phyloP scores from a whole-genome alignment of 2,797 vertebrate genomes.

The Myotis planiceps region DNA sequence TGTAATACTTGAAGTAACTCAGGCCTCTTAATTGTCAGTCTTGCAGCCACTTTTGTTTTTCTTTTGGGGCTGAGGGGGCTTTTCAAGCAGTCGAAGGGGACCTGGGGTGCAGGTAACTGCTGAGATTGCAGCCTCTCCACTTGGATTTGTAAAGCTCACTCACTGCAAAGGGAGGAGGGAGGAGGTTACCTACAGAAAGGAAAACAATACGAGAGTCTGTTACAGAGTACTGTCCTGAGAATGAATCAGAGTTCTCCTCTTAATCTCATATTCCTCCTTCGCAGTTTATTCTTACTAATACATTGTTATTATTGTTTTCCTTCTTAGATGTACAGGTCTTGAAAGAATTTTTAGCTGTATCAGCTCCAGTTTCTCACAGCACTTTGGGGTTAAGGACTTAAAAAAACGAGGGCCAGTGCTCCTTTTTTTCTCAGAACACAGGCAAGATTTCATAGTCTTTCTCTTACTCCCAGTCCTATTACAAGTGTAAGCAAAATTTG shows the following conservation, averaged over 20 bases:
- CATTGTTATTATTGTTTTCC: neutral
- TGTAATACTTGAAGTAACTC: too few species aligned
- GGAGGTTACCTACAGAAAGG: neutral
- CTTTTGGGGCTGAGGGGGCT: neutral
- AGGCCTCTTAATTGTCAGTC: neutral
- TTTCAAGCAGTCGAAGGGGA: neutral
- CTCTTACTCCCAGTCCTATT: neutral
- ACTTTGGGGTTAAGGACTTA: constrained; percentile 30
- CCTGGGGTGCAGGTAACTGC: neutral
- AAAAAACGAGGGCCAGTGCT: neutral
- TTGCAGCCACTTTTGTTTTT: neutral
- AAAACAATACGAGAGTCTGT: neutral
- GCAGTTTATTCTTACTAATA: neutral
- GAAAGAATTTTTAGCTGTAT: neutral
- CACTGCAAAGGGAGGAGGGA: neutral
- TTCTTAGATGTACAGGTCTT: constrained; percentile 15
- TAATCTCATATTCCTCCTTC: neutral
- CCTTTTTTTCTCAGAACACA: constrained; percentile 27
- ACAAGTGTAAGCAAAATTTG: neutral
- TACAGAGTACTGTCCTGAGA: neutral
- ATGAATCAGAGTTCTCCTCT: neutral
- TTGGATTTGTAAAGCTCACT: neutral
- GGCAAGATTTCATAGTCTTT: constrained; percentile 31
- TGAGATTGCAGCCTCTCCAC: neutral
- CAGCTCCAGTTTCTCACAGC: constrained; percentile 37